These are phyloP conservation scores for Chironomus striatipennis DNA, from an alignment of 1,140 invertebrate genomes.

Conservation along the genomic window DNA sequence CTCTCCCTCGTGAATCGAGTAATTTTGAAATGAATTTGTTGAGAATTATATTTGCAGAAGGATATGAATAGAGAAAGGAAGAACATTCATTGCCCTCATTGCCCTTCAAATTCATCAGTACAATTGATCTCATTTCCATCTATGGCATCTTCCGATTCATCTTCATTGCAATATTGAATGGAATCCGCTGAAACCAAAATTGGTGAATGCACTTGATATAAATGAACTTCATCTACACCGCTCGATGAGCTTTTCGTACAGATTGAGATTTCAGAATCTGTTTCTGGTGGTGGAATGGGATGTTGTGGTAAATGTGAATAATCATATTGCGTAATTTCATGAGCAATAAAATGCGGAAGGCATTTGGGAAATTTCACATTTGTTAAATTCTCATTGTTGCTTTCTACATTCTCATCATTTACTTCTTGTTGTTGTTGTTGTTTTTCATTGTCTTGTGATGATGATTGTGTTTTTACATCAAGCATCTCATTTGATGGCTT, in stretches of 20 bases:
- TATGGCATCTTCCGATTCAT: not conserved
- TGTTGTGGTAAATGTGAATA: slow-evolving; percentile 55
- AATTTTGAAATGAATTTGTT: slow-evolving; percentile 10
- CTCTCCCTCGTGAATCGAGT: not conserved
- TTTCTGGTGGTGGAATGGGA: slow-evolving; percentile 49
- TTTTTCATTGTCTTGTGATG: slow-evolving; percentile 28
- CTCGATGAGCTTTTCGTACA: not conserved
- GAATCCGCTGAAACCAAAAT: not conserved
- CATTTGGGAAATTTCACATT: slow-evolving; percentile 28
- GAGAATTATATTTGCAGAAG: not conserved
- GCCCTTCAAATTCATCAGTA: no score
- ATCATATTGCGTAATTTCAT: slow-evolving; percentile 54
- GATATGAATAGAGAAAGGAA: not conserved
- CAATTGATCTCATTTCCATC: no score
- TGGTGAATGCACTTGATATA: slow-evolving; percentile 4
- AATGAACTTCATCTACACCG: not conserved
- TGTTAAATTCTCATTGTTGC: not conserved
- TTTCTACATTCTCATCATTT: no score
- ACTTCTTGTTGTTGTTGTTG: not conserved
- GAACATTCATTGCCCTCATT: no score
- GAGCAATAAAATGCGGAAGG: slow-evolving; percentile 49
- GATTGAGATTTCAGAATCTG: slow-evolving; percentile 43
- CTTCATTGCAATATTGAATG: not conserved
- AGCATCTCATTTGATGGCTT: slow-evolving; percentile 37
- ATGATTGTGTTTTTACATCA: slow-evolving; percentile 38